Percentiles rank a stretch among this genome's conserved stretches.
These are phyloP conservation scores for Dioctria linearis DNA, from an alignment of 2,888 invertebrate species.

Conservation along the genomic window DNA sequence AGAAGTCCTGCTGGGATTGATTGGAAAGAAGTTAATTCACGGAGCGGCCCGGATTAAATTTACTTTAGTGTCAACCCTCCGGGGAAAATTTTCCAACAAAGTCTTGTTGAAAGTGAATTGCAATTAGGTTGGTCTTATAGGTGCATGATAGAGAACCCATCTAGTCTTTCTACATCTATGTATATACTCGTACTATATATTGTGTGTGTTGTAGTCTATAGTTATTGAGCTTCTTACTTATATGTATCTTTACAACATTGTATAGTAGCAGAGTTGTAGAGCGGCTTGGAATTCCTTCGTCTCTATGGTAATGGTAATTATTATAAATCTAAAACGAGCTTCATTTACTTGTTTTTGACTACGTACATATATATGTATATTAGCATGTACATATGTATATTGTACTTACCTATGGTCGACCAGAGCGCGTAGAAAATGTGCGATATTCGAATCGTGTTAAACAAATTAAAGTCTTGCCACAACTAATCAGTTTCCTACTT, in stretches of 20 bases:
- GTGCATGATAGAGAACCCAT: background rate
- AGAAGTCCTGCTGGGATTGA: conserved; percentile 57
- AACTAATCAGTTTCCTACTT: conserved; percentile 50
- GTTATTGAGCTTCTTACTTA: no score
- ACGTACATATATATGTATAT: no score
- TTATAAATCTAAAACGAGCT: background rate
- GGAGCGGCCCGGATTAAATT: conserved; percentile 37
- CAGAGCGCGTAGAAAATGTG: conserved; percentile 27
- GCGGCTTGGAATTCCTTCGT: background rate
- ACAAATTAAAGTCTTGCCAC: conserved; percentile 46
- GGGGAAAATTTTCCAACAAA: background rate
- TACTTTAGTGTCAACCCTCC: background rate
- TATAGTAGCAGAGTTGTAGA: background rate
- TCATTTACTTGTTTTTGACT: background rate
- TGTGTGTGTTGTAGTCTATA: no score
- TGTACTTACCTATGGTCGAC: no score
- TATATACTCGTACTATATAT: no score
- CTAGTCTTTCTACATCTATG: background rate
- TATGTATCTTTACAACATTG: no score
- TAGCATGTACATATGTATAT: no score
- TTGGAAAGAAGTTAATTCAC: conserved; percentile 58
- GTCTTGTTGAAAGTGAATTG: background rate
- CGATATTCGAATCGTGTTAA: conserved; percentile 44
- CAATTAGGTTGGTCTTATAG: background rate
- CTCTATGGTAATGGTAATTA: background rate